Conservation (phyloP, 1,140 invertebrate genomes). For the Phocides pigmalion region DNA sequence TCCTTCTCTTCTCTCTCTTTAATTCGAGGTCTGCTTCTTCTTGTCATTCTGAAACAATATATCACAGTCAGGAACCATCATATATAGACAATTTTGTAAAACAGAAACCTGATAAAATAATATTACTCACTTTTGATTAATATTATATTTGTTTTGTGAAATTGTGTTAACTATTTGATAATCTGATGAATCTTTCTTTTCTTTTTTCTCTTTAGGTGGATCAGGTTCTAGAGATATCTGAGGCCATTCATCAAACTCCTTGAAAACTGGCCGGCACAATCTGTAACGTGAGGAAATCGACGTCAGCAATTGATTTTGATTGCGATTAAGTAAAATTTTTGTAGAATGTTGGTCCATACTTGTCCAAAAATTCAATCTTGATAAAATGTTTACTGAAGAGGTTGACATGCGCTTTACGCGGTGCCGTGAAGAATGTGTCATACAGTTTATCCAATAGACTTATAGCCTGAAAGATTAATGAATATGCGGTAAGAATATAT, state of each 20-base stretch:
- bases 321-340: constrained; percentile 32
- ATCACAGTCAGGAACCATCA: constrained; percentile 12
- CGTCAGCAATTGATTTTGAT: constrained; percentile 33
- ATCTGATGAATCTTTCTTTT: constrained; percentile 57
- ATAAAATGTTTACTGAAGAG: constrained; percentile 80
- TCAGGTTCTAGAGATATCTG: constrained; percentile 74
- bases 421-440: constrained; percentile 78
- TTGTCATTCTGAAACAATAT: constrained; percentile 84
- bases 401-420: constrained; percentile 73
- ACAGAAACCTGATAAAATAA: background rate
- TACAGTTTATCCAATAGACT: constrained; percentile 82
- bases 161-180: constrained; percentile 41
- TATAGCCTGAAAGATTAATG: constrained; percentile 82
- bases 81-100: background rate
- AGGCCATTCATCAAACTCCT: constrained; percentile 79
- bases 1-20: constrained; percentile 85
- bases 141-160: constrained; percentile 36
- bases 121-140: constrained; percentile 54
- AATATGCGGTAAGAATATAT: constrained; percentile 75
- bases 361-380: constrained; percentile 83
- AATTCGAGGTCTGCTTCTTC: constrained; percentile 85
- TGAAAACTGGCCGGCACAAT: constrained; percentile 72
- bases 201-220: constrained; percentile 69
- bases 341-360: constrained; percentile 70
- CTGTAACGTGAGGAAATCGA: constrained; percentile 52